These are phyloP conservation scores for Hirtodrosophila histrioides DNA, from an alignment of 2,888 invertebrate species.

Conservation along the genomic window DNA sequence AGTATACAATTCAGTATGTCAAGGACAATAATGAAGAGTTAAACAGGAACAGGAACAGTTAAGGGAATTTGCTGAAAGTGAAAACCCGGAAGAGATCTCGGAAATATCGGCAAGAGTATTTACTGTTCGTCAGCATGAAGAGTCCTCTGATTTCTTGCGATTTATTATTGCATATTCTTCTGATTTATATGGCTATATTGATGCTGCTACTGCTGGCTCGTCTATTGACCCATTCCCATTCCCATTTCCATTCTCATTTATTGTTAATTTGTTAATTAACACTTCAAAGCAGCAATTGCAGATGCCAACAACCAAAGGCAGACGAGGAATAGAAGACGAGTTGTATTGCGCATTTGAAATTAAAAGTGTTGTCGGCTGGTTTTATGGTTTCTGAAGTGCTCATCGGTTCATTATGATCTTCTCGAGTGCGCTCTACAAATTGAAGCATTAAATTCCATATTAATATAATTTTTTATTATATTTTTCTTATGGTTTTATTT, in stretches of 20 bases:
- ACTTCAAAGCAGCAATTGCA: constrained; percentile 48
- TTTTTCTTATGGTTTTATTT: constrained; percentile 28
- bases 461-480: constrained; percentile 8
- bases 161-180: not conserved
- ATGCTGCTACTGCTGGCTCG: constrained; percentile 23
- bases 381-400: constrained; percentile 53
- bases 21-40: too few relatives aligned
- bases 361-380: constrained; percentile 67
- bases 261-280: constrained; percentile 75
- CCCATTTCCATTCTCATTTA: constrained; percentile 38
- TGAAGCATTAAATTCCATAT: constrained; percentile 68
- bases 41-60: too few relatives aligned
- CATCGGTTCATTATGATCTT: constrained; percentile 61
- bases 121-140: too few relatives aligned
- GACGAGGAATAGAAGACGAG: constrained; percentile 12
- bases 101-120: too few relatives aligned
- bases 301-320: not conserved
- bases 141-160: too few relatives aligned
- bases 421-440: constrained; percentile 71
- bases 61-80: too few relatives aligned
- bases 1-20: too few relatives aligned
- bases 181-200: constrained; percentile 16
- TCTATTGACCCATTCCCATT: constrained; percentile 54
- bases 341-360: constrained; percentile 71
- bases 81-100: too few relatives aligned